Base-by-base conservation (phyloP, 2,888 invertebrate species). In the Microdon myrmicae region DNA sequence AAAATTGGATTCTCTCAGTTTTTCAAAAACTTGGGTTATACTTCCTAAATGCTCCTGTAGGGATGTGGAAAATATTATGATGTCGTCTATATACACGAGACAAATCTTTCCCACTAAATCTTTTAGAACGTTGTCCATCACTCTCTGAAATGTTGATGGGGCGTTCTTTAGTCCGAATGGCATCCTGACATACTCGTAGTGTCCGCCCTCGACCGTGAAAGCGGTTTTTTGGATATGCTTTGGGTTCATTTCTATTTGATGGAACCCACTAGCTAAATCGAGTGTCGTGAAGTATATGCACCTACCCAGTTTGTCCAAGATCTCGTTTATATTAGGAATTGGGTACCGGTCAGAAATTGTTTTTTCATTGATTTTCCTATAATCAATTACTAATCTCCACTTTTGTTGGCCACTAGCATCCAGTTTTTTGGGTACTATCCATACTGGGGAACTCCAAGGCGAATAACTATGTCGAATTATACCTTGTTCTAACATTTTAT, bases 281-380 rank as follows among this genome's bases (percentile, higher is more conserved):
- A 48, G 19, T 8, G 53, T 34, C 4, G 29, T 23, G n/a, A 58
- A 58, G 10, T 58, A 47, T 4, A 39, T 35, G 12, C 51, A 60
- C 34, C 37, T 45, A 8, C 59, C 64, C 7, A 68, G 41, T 44
- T 68, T 68, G 4, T 68, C 60, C 6, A 68, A 20, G 8, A 68
- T 60, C 22, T 56, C 60, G 2, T 41, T 58, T 3, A 67, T 67
- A 23, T 67, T 68, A 10, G 66, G 66, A 2, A 66, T 32, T 1
- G 67, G 54, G 23, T 60, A 68, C 31, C 14, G 43, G 12, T 58
- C 67, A 23, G 37, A 49, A n/a, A 60, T 10, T 3, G 58, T 60
- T 6, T 49, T 45, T 17, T 58, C 61, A 20, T 61, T 67, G 7
- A 53, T 7, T 19, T 55, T 55, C 5, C 41, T 22, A 19, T 67